A percentile compares a stretch with the other conserved stretches of the same genome.
Conservation (phyloP, 2,113 vertebrate genomes). For the Collichthys lucidus region DNA sequence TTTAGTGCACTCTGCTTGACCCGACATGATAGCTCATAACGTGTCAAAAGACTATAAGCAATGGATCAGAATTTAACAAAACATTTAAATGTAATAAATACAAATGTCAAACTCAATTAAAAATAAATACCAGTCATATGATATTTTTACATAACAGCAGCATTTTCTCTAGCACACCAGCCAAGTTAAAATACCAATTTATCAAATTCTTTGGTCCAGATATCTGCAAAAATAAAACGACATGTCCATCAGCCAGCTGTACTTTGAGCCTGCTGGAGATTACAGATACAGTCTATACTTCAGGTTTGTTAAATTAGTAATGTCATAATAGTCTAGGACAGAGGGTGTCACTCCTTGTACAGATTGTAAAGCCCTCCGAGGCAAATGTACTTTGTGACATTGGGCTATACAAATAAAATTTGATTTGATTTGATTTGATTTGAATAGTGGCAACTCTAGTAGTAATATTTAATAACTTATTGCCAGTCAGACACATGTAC, state of each 20-base stretch:
- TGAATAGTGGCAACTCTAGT: neutral
- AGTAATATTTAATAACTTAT: neutral
- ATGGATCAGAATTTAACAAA: neutral
- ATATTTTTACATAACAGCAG: neutral
- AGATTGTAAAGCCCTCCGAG: too few species aligned
- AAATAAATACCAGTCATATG: neutral
- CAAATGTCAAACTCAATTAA: neutral
- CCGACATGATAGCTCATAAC: conserved; percentile 24
- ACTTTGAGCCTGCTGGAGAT: neutral
- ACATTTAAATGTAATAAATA: neutral
- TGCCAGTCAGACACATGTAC: neutral
- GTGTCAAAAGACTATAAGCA: conserved; percentile 33
- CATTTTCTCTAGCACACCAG: neutral
- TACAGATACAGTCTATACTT: neutral
- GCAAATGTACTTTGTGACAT: too few species aligned
- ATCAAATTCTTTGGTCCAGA: neutral
- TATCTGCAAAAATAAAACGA: neutral
- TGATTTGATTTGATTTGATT: too few species aligned
- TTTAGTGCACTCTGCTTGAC: conserved; percentile 37
- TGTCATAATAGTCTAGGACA: neutral
- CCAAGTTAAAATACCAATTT: neutral
- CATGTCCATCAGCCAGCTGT: neutral
- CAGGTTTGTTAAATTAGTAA: neutral
- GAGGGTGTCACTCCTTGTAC: neutral
- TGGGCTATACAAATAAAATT: too few species aligned